Percentiles rank a stretch among this genome's conserved stretches.
phyloP scores from a whole-genome alignment of 2,797 vertebrate genomes.

The Acanthurus tractus region DNA sequence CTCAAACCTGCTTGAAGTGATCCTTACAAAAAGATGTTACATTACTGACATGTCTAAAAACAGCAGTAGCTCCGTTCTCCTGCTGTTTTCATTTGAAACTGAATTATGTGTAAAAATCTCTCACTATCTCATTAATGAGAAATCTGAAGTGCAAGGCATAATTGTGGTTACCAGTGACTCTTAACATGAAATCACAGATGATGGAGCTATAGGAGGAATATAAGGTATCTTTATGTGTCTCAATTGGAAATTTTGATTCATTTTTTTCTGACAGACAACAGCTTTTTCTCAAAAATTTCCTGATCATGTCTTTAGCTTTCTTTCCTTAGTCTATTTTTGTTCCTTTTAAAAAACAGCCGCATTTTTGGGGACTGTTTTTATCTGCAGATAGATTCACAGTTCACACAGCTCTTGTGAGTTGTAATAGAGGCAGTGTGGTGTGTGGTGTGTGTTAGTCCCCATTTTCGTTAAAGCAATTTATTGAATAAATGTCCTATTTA shows the following conservation, averaged over 20 bases:
- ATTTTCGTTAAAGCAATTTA: background rate
- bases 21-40: conserved; percentile 16
- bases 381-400: background rate
- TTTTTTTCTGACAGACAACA: background rate
- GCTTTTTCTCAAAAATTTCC: background rate
- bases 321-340: background rate
- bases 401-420: background rate
- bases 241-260: background rate
- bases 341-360: background rate
- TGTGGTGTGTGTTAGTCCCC: background rate
- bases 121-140: conserved; percentile 6
- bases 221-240: conserved; percentile 18
- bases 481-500: background rate
- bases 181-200: conserved; percentile 2
- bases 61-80: background rate
- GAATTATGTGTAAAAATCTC: conserved; percentile 14
- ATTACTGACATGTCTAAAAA: conserved; percentile 3
- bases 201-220: conserved; percentile 7
- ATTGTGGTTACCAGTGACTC: conserved; percentile 28
- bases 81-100: conserved; percentile 37
- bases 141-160: conserved; percentile 18
- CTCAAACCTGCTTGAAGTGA: background rate
- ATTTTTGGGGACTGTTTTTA: background rate
- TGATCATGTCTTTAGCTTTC: background rate
- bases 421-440: conserved; percentile 14